Evolutionary conservation across 2,888 invertebrate species (phyloP), one percentile per base, ranked within the genome.

Genomic region (Drosophila pegasa): DNA sequence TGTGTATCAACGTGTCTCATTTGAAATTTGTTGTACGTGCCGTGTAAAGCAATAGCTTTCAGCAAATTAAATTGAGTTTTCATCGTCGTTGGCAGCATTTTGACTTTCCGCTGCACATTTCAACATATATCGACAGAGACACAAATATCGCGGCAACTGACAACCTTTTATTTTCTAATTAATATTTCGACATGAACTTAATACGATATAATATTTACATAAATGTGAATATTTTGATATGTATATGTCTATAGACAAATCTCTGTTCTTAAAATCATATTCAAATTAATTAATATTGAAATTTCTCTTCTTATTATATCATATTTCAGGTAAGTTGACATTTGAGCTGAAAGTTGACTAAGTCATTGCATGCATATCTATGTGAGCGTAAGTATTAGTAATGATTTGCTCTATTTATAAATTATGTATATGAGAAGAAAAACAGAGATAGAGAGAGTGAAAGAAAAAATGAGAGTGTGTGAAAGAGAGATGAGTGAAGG

Each of bases 1-100:
- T 47, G 50, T 66, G 52, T 63, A 60, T 72, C 73, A 78, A 77
- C 69, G 61, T 78, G 71, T 66, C 79, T 85, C 82, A 85, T 82
- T 82, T 79, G 67, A 68, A 88, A 87, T 47, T 81, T 77, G 71
- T 55, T 61, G 70, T 75, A 86, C 88, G 83, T 88, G 88, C 77
- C 65, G 5, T 57, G 70, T 57, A 68, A 75, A 65, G 74, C 69
- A 79, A 81, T 87, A 43, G 68, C 86, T 73, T 73, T 78, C 76
- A 76, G 73, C 76, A 85, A 87, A 87, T 83, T 82, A 87, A 83
- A 85, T 88, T 77, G 77, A 75, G 71, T 84, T 77, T 62, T 70
- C 63, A 69, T 59, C 72, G 64, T 45, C 29, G 18, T 33, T 71
- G 52, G 6, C 31, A 48, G 29, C 41, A 18, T 35, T 54, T 37